A percentile compares a stretch with the other conserved stretches of the same genome.
Conservation (phyloP, 2,888 invertebrate species). For the Drosophila subsilvestris region DNA sequence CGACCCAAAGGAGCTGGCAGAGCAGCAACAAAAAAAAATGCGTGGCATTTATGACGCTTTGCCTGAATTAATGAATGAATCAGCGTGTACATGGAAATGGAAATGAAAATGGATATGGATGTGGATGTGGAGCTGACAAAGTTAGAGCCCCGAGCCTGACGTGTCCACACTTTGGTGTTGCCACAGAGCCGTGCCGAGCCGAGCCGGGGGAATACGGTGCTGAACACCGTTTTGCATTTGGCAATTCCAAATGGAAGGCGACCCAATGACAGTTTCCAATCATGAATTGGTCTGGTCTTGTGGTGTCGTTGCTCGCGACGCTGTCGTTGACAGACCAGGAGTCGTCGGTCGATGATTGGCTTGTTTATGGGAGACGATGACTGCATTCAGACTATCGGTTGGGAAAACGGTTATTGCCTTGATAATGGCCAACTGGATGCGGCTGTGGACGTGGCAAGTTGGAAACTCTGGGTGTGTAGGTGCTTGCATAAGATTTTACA, state of each 20-base stretch:
- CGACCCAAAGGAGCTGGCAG: constrained; percentile 7
- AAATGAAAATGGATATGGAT: constrained; percentile 9
- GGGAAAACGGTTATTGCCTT: constrained; percentile 32
- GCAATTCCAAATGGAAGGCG: constrained; percentile 25
- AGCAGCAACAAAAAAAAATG: constrained; percentile 18
- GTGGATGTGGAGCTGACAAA: constrained; percentile 13
- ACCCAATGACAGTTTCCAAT: constrained; percentile 32
- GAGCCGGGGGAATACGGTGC: not conserved
- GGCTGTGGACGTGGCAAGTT: not conserved
- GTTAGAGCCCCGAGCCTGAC: constrained; percentile 14
- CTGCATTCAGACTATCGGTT: constrained; percentile 20
- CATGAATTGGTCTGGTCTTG: constrained; percentile 3
- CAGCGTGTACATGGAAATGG: constrained; percentile 41
- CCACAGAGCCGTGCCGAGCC: not conserved
- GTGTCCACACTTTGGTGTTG: constrained; percentile 1
- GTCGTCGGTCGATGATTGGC: constrained; percentile 1
- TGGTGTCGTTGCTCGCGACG: constrained; percentile 23
- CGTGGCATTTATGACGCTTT: constrained; percentile 46
- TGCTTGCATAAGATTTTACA: not conserved
- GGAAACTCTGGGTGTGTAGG: not conserved
- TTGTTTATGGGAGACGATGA: constrained; percentile 32
- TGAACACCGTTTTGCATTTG: constrained; percentile 26
- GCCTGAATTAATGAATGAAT: constrained; percentile 62
- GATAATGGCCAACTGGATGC: constrained; percentile 13
- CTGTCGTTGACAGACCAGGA: not conserved